These are phyloP conservation scores for Huso huso DNA, from an alignment of 2,797 vertebrate genomes.

Conservation along the genomic window DNA sequence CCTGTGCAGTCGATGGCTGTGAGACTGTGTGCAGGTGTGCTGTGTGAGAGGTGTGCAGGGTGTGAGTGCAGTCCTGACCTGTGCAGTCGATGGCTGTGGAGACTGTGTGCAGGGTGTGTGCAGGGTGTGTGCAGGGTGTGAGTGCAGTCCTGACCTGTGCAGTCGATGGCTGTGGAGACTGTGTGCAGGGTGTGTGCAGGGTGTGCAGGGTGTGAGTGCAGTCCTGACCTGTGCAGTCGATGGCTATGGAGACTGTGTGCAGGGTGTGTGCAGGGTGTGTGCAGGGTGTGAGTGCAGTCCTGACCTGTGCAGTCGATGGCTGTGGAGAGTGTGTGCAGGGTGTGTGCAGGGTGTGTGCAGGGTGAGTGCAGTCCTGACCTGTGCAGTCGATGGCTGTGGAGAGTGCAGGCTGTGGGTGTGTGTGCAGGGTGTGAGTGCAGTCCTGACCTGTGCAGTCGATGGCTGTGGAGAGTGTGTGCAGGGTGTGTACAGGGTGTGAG, in stretches of 20 bases:
- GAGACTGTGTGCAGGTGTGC: slow-evolving; percentile 58
- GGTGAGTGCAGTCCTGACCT: slow-evolving; percentile 54
- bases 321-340: slow-evolving; percentile 51
- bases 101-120: slow-evolving; percentile 58
- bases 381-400: slow-evolving; percentile 46
- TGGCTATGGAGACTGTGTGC: too few relatives aligned
- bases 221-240: too few relatives aligned
- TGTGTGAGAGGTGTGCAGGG: too few relatives aligned
- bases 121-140: too few relatives aligned
- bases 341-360: slow-evolving; percentile 36
- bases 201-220: too few relatives aligned
- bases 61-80: slow-evolving; percentile 54
- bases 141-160: too few relatives aligned
- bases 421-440: slow-evolving; percentile 51
- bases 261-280: not conserved
- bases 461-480: too few relatives aligned
- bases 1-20: slow-evolving; percentile 56
- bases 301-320: slow-evolving; percentile 63
- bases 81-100: slow-evolving; percentile 46
- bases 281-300: slow-evolving; percentile 47
- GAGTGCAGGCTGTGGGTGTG: too few relatives aligned
- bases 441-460: too few relatives aligned
- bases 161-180: slow-evolving; percentile 40
- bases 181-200: too few relatives aligned
- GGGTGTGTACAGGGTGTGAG: too few relatives aligned